Conservation (phyloP, 2,888 invertebrate species). For the Drosophila eohydei region DNA sequence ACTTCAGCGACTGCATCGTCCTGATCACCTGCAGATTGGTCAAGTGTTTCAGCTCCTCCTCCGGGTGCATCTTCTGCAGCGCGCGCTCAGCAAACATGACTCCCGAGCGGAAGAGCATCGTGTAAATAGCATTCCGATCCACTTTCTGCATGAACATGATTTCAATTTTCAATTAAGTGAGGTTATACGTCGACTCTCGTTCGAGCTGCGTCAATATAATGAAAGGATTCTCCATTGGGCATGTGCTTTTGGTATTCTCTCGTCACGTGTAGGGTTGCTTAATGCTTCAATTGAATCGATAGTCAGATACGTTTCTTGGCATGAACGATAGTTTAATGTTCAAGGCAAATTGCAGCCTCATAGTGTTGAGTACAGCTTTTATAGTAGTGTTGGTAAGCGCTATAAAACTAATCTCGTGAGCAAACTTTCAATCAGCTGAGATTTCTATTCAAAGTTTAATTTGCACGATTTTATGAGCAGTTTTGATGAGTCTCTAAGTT, state of each 20-base stretch:
- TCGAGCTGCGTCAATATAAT: not conserved
- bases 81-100: constrained; percentile 37
- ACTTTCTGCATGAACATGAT: constrained; percentile 34
- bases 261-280: not conserved
- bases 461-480: not conserved
- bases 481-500: no score
- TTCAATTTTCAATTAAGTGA: not conserved
- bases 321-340: not conserved
- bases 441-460: not conserved
- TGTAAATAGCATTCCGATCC: constrained; percentile 36
- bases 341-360: no score
- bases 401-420: not conserved
- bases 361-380: not conserved
- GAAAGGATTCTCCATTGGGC: not conserved
- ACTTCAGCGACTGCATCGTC: constrained; percentile 39
- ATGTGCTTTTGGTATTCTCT: not conserved
- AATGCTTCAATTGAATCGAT: not conserved
- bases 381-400: not conserved
- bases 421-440: not conserved
- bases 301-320: no score
- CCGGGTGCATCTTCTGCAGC: constrained; percentile 29
- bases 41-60: constrained; percentile 29
- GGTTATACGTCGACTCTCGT: not conserved
- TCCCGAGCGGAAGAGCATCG: constrained; percentile 37
- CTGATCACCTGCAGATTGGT: constrained; percentile 46